A percentile compares a stretch with the other conserved stretches of the same genome.
Evolutionary conservation across 2,113 vertebrate genomes (phyloP).

Genomic region (Colinus virginianus): DNA sequence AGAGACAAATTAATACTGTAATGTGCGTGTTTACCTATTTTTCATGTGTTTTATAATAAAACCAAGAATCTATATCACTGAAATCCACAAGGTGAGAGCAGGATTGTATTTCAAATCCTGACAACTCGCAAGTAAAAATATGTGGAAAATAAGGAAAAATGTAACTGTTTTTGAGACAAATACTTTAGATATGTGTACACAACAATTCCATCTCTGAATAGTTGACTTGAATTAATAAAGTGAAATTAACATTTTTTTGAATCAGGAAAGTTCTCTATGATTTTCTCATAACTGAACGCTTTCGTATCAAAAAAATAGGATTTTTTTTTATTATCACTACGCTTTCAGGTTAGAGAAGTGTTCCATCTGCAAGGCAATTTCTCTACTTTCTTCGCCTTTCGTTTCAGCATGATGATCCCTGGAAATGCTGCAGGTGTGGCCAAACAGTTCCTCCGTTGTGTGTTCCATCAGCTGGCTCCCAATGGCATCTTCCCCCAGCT

Average conservation of each 20-base stretch:
- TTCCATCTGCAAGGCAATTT: not conserved
- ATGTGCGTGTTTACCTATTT: not conserved
- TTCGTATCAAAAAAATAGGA: not conserved
- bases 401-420: constrained; percentile 93
- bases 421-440: constrained; percentile 98
- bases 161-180: not conserved
- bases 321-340: not conserved
- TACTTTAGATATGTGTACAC: not conserved
- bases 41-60: not conserved
- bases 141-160: not conserved
- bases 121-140: not conserved
- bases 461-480: constrained; percentile 96
- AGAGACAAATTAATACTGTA: not conserved
- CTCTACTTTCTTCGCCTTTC: not conserved
- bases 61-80: not conserved
- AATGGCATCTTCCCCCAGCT: constrained; percentile 98
- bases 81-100: not conserved
- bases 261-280: not conserved
- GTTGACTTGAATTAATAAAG: not conserved
- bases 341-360: not conserved
- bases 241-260: not conserved
- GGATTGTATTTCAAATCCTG: not conserved
- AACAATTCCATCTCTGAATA: not conserved
- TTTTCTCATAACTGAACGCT: not conserved
- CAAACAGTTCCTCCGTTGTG: constrained; percentile 97